Evolutionary conservation across 2,113 vertebrate genomes (phyloP).

Genomic region (Peromyscus leucopus): DNA sequence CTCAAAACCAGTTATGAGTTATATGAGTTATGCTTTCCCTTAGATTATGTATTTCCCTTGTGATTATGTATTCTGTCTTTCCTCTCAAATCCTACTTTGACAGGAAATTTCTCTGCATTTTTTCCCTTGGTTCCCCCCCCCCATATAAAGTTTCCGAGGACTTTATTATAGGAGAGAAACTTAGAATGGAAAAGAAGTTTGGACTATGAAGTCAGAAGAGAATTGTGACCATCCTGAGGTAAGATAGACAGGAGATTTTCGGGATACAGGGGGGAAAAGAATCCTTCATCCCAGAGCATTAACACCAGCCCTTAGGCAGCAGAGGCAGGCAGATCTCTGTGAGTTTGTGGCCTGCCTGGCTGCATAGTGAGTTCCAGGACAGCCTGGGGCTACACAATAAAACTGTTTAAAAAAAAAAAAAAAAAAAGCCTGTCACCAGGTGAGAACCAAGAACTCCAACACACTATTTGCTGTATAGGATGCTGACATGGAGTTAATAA

Average conservation of each 20-base stretch:
- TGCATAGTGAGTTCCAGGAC: not conserved
- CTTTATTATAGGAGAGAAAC: not conserved
- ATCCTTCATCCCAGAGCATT: not conserved
- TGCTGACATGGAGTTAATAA: not conserved
- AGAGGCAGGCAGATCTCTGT: not conserved
- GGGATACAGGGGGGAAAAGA: too few relatives aligned
- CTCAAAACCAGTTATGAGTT: slow-evolving; percentile 24
- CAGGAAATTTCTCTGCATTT: slow-evolving; percentile 56
- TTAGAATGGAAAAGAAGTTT: not conserved
- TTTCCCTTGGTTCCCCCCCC: not conserved
- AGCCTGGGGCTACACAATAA: not conserved
- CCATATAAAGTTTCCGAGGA: not conserved
- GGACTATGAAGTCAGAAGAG: slow-evolving; percentile 18
- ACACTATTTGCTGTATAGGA: not conserved
- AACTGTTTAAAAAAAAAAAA: not conserved
- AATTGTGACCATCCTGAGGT: not conserved
- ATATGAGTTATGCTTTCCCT: slow-evolving; percentile 32
- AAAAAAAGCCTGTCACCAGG: not conserved
- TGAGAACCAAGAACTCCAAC: not conserved
- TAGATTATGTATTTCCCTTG: not conserved
- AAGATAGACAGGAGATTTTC: not conserved
- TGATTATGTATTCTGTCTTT: not conserved
- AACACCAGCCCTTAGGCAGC: not conserved
- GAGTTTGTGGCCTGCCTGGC: not conserved
- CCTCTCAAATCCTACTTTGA: slow-evolving; percentile 61